Evolutionary conservation across 2,888 invertebrate genomes (phyloP).

Genomic region (Microctonus hyperodae): DNA sequence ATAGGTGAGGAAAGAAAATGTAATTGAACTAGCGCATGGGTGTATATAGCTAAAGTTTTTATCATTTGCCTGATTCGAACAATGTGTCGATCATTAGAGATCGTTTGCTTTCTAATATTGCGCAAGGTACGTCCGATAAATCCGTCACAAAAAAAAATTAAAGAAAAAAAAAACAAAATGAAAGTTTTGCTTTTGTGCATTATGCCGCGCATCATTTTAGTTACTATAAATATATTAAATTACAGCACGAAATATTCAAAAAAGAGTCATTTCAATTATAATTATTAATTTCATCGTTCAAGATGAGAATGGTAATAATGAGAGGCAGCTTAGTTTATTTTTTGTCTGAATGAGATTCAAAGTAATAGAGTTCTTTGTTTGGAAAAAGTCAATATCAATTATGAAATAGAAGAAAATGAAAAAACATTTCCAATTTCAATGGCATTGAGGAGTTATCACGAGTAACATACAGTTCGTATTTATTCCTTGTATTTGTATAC

Average conservation of each 20-base stretch:
- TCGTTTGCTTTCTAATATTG: conserved; percentile 9
- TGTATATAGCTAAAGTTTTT: neutral
- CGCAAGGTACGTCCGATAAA: conserved; percentile 11
- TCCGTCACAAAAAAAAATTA: neutral
- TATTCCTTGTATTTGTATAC: conserved; percentile 11
- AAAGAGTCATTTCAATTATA: neutral
- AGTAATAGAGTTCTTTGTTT: too few species aligned
- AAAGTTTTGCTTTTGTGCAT: neutral
- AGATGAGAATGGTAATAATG: neutral
- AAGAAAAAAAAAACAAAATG: conserved; percentile 1
- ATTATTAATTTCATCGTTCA: neutral
- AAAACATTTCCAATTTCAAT: conserved; percentile 11
- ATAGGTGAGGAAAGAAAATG: neutral
- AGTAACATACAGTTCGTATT: conserved; percentile 1
- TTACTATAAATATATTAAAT: neutral
- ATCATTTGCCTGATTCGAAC: conserved; percentile 8
- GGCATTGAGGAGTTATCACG: conserved; percentile 15
- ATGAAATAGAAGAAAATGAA: conserved; percentile 8
- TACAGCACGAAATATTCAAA: neutral
- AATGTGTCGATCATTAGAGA: neutral
- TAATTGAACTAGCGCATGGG: neutral
- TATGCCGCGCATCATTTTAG: neutral
- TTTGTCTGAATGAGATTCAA: too few species aligned
- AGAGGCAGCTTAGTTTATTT: neutral
- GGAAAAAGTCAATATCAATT: neutral